Conservation (phyloP, 2,888 invertebrate genomes). For the Brachylomia viminalis region DNA sequence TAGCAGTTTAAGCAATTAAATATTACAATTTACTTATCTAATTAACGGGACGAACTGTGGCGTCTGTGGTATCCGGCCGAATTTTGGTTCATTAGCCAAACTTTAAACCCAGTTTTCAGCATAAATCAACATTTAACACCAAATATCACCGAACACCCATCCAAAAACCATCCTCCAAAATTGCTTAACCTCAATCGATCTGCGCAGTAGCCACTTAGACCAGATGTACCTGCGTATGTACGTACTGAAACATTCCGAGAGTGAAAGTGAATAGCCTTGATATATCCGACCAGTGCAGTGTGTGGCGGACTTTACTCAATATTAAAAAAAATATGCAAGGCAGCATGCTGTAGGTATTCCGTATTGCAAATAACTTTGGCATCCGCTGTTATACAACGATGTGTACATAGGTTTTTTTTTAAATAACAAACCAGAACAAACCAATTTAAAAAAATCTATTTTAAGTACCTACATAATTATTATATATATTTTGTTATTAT, state of each 20-base stretch:
- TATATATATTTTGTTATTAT: too few species aligned
- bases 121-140: neutral
- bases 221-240: constrained; percentile 35
- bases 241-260: constrained; percentile 41
- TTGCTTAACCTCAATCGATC: constrained; percentile 27
- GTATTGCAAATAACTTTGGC: constrained; percentile 36
- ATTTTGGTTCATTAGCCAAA: neutral
- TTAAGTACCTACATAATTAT: too few species aligned
- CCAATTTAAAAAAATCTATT: neutral
- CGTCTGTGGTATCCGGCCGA: neutral
- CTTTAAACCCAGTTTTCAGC: neutral
- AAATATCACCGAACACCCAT: neutral
- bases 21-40: too few species aligned
- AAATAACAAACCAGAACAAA: neutral
- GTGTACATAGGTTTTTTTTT: constrained; percentile 10
- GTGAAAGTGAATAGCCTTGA: constrained; percentile 64
- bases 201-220: constrained; percentile 24
- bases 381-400: constrained; percentile 43
- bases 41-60: too few species aligned
- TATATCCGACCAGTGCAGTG: constrained; percentile 5
- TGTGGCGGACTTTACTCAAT: constrained; percentile 52
- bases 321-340: constrained; percentile 37
- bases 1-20: too few species aligned
- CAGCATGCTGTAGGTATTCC: constrained; percentile 4
- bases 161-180: neutral